A percentile compares a stretch with the other conserved stretches of the same genome.
phyloP scores from a whole-genome alignment of 2,113 vertebrate species.

The Columbina picui region DNA sequence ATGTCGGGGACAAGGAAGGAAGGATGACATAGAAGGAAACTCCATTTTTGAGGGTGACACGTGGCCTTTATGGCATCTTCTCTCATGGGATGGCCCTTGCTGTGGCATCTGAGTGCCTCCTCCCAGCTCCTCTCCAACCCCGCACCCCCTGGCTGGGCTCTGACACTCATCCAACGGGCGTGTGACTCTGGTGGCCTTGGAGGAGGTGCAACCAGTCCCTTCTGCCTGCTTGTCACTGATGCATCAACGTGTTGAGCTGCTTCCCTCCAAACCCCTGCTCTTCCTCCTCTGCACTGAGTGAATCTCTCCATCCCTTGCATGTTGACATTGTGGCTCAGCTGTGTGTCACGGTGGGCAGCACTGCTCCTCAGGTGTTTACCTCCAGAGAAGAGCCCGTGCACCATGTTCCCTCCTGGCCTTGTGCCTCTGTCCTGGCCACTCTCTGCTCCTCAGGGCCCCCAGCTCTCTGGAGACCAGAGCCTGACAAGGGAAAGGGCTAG shows the following conservation, averaged over 20 bases:
- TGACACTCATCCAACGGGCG: fast-evolving
- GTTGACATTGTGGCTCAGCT: fast-evolving
- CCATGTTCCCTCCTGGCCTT: background rate
- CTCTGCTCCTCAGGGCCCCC: background rate
- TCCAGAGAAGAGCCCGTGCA: background rate
- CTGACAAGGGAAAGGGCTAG: background rate
- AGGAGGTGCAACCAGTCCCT: background rate
- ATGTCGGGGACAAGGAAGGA: background rate
- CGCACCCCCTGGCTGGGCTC: background rate
- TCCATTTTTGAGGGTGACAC: background rate
- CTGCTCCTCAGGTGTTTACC: background rate
- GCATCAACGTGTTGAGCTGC: background rate
- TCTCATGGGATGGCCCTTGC: background rate
- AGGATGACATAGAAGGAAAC: background rate
- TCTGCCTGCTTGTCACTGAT: background rate
- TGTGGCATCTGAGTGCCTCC: background rate
- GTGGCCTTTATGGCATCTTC: background rate
- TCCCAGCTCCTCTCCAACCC: background rate
- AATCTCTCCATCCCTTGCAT: fast-evolving
- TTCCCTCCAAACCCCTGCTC: background rate
- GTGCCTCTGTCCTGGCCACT: background rate
- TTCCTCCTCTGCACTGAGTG: background rate
- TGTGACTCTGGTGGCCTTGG: background rate
- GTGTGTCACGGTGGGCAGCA: background rate
- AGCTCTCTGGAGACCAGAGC: fast-evolving